Conservation (phyloP, 2,113 vertebrate species). For the Cololabis saira region DNA sequence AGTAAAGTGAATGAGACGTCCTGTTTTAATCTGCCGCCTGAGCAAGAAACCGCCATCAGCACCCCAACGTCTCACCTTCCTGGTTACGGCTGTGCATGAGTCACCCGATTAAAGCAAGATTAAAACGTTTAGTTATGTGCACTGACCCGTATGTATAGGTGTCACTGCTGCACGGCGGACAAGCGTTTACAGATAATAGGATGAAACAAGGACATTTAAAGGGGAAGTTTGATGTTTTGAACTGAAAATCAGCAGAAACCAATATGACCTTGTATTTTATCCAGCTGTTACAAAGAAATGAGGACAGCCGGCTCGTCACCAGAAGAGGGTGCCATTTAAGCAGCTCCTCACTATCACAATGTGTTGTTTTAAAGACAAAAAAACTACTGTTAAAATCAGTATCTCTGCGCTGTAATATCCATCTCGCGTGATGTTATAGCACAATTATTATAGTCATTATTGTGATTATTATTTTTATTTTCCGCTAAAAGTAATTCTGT, state of each 20-base stretch:
- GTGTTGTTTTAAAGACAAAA: neutral
- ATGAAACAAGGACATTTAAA: slow-evolving; percentile 56
- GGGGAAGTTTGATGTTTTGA: slow-evolving; percentile 39
- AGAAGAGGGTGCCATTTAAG: slow-evolving; percentile 68
- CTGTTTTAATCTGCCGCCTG: slow-evolving; percentile 14
- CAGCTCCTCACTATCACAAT: neutral
- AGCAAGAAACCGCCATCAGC: slow-evolving; percentile 15
- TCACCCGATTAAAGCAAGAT: slow-evolving; percentile 52
- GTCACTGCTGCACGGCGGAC: slow-evolving; percentile 32
- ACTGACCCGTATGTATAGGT: slow-evolving; percentile 32
- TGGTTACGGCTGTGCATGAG: slow-evolving; percentile 45
- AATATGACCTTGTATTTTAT: slow-evolving; percentile 57
- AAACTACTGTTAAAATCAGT: neutral
- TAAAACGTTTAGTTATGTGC: slow-evolving; percentile 28
- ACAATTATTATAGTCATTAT: too few species aligned
- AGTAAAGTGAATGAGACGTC: slow-evolving; percentile 21
- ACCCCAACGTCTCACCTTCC: slow-evolving; percentile 32
- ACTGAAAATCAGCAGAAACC: slow-evolving; percentile 54
- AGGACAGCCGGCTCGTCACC: slow-evolving; percentile 27
- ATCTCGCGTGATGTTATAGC: too few species aligned
- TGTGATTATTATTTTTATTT: too few species aligned
- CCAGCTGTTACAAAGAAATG: slow-evolving; percentile 20
- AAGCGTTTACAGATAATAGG: slow-evolving; percentile 51
- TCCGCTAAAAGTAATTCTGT: too few species aligned
- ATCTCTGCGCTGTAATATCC: too few species aligned